A percentile compares a stretch with the other conserved stretches of the same genome.
These are phyloP conservation scores for Allochrocebus solatus DNA, from an alignment of 2,797 vertebrate genomes.

Conservation along the genomic window DNA sequence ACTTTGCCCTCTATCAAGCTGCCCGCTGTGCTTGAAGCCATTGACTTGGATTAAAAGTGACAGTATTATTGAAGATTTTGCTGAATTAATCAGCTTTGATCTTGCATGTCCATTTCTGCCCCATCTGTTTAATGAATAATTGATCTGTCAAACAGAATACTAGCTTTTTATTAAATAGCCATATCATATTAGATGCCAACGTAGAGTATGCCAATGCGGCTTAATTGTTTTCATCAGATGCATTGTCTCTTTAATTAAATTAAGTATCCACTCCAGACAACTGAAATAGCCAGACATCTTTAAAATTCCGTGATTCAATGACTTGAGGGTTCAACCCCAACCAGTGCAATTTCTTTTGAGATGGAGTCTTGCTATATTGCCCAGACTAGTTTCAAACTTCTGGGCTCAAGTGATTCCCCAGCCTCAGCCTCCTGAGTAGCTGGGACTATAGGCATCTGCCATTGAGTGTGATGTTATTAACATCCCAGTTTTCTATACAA, in stretches of 20 bases:
- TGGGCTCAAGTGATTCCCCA: neutral
- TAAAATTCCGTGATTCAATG: neutral
- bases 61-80: neutral
- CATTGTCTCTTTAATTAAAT: slow-evolving; percentile 12
- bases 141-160: slow-evolving; percentile 50
- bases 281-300: neutral
- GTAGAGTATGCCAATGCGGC: neutral
- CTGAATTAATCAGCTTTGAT: neutral
- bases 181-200: neutral
- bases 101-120: neutral
- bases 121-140: slow-evolving; percentile 22
- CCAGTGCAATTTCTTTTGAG: neutral
- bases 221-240: neutral
- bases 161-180: slow-evolving; percentile 23
- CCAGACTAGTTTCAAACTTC: neutral
- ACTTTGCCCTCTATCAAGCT: neutral
- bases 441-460: neutral
- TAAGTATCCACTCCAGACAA: neutral
- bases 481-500: neutral
- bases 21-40: neutral
- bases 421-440: neutral
- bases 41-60: slow-evolving; percentile 17
- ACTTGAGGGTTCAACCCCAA: neutral
- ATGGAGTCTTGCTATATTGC: neutral
- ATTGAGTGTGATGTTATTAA: neutral